Evolutionary conservation across 2,113 vertebrate genomes (phyloP).

Genomic region (Pleuronectes platessa): DNA sequence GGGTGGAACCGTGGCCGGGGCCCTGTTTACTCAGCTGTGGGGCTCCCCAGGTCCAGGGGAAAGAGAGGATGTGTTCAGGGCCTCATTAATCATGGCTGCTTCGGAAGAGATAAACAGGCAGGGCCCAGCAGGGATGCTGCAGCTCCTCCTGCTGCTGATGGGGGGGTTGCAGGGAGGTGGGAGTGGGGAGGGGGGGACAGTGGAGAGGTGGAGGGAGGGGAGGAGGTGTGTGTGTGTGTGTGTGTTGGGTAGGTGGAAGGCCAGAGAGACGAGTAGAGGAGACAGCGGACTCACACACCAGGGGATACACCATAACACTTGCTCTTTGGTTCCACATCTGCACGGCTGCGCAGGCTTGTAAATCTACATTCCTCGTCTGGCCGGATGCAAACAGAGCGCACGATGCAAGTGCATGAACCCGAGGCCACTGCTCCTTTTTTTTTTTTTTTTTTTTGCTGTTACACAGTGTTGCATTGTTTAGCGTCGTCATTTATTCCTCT

Average conservation of each 20-base stretch:
- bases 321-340: conserved; percentile 80
- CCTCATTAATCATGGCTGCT: conserved; percentile 90
- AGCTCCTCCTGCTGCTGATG: conserved; percentile 50
- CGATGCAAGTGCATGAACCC: conserved; percentile 60
- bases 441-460: background rate
- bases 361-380: conserved; percentile 78
- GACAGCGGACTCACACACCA: conserved; percentile 61
- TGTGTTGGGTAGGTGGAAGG: conserved; percentile 44
- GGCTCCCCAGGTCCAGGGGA: conserved; percentile 79
- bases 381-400: conserved; percentile 58
- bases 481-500: background rate
- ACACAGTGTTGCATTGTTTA: conserved; percentile 12
- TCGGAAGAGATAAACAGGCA: conserved; percentile 86
- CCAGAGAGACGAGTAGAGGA: conserved; percentile 63
- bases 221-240: background rate
- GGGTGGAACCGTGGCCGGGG: conserved; percentile 55
- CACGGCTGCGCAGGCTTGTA: conserved; percentile 73
- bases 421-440: background rate
- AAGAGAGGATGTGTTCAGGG: conserved; percentile 86
- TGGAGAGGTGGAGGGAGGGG: background rate
- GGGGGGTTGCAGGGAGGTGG: conserved; percentile 10
- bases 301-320: conserved; percentile 80
- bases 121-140: conserved; percentile 79
- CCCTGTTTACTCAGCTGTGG: conserved; percentile 93
- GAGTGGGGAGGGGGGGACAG: no score